Conservation (phyloP, 2,797 vertebrate genomes). For the Cuniculus paca region DNA sequence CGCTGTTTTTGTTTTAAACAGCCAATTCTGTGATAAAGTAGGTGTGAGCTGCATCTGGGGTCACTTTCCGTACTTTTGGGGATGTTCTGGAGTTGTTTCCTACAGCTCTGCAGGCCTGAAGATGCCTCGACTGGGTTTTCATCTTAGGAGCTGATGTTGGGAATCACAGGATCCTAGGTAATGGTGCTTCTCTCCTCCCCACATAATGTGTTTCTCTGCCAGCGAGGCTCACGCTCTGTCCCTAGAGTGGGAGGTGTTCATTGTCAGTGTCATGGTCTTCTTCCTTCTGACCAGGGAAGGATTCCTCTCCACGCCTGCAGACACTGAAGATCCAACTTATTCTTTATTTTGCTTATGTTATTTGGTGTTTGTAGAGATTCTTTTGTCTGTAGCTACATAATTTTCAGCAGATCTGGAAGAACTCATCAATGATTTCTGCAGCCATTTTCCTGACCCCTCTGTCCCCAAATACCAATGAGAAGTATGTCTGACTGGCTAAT, state of each 20-base stretch:
- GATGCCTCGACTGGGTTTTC: not conserved
- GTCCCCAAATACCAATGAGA: not conserved
- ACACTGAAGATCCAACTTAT: no score
- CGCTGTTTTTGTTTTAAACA: not conserved
- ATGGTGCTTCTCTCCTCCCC: not conserved
- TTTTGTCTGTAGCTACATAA: not conserved
- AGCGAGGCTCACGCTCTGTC: not conserved
- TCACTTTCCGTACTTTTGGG: not conserved
- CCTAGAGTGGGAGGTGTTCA: not conserved
- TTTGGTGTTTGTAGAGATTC: not conserved
- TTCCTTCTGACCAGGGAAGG: not conserved
- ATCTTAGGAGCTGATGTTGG: not conserved
- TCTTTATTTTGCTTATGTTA: not conserved
- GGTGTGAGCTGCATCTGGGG: not conserved
- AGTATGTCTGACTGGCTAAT: not conserved
- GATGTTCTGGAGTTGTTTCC: not conserved
- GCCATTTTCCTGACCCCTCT: not conserved
- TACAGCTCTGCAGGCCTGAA: not conserved
- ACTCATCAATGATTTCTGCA: not conserved
- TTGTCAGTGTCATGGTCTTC: not conserved
- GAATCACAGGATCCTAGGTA: not conserved
- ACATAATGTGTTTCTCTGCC: not conserved
- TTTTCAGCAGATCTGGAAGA: not conserved
- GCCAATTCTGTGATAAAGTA: not conserved
- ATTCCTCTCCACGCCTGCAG: not conserved